Evolutionary conservation across 2,113 vertebrate genomes (phyloP).

Genomic region (Amazona guildingii): DNA sequence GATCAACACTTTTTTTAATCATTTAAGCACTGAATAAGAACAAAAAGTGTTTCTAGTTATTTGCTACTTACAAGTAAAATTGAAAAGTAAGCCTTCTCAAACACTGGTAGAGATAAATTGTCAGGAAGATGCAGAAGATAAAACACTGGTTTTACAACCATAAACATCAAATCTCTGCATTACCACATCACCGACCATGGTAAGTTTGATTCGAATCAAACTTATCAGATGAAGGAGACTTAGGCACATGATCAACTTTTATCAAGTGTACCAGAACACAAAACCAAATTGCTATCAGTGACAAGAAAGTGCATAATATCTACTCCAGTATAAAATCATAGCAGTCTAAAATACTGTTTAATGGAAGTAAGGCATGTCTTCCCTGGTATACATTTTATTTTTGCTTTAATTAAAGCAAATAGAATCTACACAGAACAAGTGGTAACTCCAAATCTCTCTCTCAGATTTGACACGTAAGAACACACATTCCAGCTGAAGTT

Average conservation of each 20-base stretch:
- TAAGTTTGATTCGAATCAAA: background rate
- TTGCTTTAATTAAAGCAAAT: background rate
- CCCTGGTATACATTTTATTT: background rate
- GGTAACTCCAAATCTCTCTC: background rate
- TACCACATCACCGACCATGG: background rate
- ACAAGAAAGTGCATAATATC: background rate
- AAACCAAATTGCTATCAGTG: background rate
- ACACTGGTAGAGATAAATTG: background rate
- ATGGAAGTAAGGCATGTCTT: background rate
- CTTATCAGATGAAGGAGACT: background rate
- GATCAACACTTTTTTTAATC: background rate
- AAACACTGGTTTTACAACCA: background rate
- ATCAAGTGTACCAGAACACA: background rate
- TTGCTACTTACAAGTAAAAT: background rate
- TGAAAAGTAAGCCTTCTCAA: background rate
- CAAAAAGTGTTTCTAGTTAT: background rate
- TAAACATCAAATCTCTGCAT: background rate
- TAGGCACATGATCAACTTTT: background rate
- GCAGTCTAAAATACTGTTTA: background rate
- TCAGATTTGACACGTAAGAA: background rate
- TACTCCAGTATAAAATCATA: background rate
- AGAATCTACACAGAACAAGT: background rate
- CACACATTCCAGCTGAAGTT: background rate
- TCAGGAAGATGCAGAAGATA: background rate
- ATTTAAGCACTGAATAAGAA: background rate